Evolutionary conservation across 2,797 vertebrate genomes (phyloP).

Genomic region (Enteromius treurensis): DNA sequence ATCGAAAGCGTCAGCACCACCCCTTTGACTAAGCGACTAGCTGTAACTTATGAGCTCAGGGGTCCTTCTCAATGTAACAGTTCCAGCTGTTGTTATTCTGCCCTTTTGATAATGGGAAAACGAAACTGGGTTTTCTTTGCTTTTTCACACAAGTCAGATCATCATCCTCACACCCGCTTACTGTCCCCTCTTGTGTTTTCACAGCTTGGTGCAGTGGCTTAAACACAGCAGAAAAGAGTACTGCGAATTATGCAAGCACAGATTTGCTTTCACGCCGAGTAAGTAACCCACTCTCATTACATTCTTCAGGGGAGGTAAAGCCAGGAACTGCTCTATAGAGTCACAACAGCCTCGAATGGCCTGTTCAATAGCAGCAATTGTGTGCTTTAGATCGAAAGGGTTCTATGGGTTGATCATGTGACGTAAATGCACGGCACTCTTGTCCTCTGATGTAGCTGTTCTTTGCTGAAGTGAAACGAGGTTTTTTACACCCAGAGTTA

Average conservation of each 20-base stretch:
- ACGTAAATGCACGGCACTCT: constrained; percentile 10
- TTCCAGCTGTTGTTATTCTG: background rate
- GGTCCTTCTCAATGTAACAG: background rate
- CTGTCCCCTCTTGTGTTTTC: constrained; percentile 60
- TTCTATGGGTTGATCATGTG: constrained; percentile 37
- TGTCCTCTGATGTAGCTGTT: background rate
- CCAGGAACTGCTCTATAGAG: background rate
- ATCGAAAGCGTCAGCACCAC: constrained; percentile 9
- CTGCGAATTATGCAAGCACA: constrained; percentile 99
- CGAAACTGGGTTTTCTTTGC: background rate
- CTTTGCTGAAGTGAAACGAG: constrained; percentile 11
- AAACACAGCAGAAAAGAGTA: constrained; percentile 99
- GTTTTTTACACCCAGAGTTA: constrained; percentile 5
- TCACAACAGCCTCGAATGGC: constrained; percentile 7
- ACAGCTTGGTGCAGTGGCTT: constrained; percentile 99
- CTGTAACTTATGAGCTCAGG: constrained; percentile 12
- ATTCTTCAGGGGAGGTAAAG: constrained; percentile 55
- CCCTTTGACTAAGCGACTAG: constrained; percentile 19
- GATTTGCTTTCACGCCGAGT: constrained; percentile 99
- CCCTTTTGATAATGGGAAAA: background rate
- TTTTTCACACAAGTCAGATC: constrained; percentile 26
- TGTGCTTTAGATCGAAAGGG: constrained; percentile 10
- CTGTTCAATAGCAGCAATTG: constrained; percentile 33
- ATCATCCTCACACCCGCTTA: constrained; percentile 2
- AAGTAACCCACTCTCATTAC: constrained; percentile 75